phyloP scores from a whole-genome alignment of 2,113 vertebrate genomes.

The Glaucomys volans region DNA sequence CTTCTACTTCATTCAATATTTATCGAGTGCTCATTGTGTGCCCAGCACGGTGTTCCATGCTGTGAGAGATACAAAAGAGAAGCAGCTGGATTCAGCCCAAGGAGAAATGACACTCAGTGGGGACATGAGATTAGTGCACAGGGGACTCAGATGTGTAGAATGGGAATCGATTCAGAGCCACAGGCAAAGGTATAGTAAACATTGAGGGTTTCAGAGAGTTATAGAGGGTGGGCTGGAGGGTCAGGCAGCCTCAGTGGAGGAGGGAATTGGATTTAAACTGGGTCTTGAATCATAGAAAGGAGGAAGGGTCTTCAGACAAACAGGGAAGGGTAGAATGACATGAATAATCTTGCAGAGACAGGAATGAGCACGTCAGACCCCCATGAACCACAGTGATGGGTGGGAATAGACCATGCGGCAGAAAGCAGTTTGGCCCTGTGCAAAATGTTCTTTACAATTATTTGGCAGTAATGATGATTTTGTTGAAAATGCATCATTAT shows the following conservation, averaged over 20 bases:
- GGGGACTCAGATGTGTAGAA: neutral
- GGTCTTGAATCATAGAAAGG: neutral
- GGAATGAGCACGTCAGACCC: neutral
- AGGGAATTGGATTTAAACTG: neutral
- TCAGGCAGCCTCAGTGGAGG: neutral
- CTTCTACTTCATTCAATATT: neutral
- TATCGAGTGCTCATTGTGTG: neutral
- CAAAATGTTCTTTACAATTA: neutral
- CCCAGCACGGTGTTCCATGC: neutral
- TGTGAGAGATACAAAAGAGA: neutral
- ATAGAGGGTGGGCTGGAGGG: accelerated
- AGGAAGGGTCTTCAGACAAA: no score
- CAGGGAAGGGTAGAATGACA: accelerated
- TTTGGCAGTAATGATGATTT: neutral
- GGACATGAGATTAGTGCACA: neutral
- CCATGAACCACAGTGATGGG: neutral
- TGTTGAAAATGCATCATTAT: neutral
- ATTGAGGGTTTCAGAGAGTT: neutral
- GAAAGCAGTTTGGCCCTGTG: neutral
- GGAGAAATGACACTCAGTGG: neutral
- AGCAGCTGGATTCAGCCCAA: neutral
- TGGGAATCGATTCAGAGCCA: neutral
- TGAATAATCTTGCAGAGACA: no score
- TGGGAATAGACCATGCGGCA: neutral
- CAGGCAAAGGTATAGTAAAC: neutral